Percentiles rank a stretch among this genome's conserved stretches.
phyloP scores from a whole-genome alignment of 2,797 vertebrate species.

The Sardinella longiceps region DNA sequence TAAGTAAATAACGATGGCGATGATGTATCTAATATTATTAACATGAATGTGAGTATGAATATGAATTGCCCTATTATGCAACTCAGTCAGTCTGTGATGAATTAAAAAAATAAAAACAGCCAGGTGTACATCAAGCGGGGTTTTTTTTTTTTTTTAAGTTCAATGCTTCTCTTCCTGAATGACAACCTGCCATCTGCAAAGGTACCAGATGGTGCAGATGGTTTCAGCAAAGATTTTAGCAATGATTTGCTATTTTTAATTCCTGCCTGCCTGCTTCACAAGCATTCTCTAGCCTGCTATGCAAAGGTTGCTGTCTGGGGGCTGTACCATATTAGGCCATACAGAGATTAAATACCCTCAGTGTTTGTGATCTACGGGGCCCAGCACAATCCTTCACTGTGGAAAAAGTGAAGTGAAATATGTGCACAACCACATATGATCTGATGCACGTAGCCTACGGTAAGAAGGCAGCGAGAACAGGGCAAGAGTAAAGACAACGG shows the following conservation, averaged over 20 bases:
- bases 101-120: background rate
- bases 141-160: background rate
- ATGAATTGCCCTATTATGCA: too few relatives aligned
- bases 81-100: too few relatives aligned
- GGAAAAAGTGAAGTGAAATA: background rate
- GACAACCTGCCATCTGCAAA: background rate
- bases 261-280: background rate
- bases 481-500: background rate
- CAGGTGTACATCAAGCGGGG: background rate
- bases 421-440: background rate
- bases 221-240: background rate
- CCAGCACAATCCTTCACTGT: too few relatives aligned
- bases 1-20: too few relatives aligned
- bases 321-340: background rate
- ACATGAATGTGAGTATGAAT: too few relatives aligned
- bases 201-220: background rate
- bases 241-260: slow-evolving; percentile 10
- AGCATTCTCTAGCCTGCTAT: background rate
- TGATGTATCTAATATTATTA: too few relatives aligned
- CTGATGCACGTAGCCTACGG: background rate
- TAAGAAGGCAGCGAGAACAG: too few relatives aligned
- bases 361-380: background rate
- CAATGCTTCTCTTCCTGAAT: background rate
- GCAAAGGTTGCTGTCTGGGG: background rate
- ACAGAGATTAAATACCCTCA: background rate